These are phyloP conservation scores for Plodia interpunctella DNA, from an alignment of 1,140 invertebrate genomes.

Conservation along the genomic window DNA sequence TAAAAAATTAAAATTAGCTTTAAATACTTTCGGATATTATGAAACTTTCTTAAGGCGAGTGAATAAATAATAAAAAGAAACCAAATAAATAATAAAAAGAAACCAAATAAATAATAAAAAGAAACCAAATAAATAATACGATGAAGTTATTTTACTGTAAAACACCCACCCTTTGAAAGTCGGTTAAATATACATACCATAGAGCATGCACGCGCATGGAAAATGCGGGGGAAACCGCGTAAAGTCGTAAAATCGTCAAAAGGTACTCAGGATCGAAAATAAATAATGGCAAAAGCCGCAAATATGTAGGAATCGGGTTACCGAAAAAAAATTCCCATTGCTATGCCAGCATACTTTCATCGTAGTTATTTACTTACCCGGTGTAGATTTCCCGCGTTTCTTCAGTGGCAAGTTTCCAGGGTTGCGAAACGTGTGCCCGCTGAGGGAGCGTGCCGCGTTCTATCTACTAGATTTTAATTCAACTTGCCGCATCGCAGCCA, in stretches of 20 bases:
- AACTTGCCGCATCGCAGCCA: constrained; percentile 13
- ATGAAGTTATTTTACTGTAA: too few relatives aligned
- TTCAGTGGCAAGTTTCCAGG: constrained; percentile 23
- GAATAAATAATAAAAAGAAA: too few relatives aligned
- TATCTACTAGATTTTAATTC: constrained; percentile 32
- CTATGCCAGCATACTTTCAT: neutral
- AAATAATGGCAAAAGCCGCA: neutral
- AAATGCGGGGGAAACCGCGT: neutral
- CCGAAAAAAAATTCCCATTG: neutral
- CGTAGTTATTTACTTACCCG: constrained; percentile 37
- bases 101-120: too few relatives aligned
- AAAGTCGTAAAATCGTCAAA: neutral
- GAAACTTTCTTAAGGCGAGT: too few relatives aligned
- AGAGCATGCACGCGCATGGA: too few relatives aligned
- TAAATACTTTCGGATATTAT: too few relatives aligned
- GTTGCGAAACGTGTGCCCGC: constrained; percentile 31
- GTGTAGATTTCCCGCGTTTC: constrained; percentile 48
- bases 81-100: too few relatives aligned
- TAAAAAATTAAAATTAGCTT: too few relatives aligned
- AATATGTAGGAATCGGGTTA: neutral
- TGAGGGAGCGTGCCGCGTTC: constrained; percentile 38
- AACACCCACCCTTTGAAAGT: too few relatives aligned
- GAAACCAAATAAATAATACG: too few relatives aligned
- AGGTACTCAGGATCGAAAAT: neutral
- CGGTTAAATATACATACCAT: too few relatives aligned